Conservation (phyloP, 2,113 vertebrate species). For the Natator depressus region DNA sequence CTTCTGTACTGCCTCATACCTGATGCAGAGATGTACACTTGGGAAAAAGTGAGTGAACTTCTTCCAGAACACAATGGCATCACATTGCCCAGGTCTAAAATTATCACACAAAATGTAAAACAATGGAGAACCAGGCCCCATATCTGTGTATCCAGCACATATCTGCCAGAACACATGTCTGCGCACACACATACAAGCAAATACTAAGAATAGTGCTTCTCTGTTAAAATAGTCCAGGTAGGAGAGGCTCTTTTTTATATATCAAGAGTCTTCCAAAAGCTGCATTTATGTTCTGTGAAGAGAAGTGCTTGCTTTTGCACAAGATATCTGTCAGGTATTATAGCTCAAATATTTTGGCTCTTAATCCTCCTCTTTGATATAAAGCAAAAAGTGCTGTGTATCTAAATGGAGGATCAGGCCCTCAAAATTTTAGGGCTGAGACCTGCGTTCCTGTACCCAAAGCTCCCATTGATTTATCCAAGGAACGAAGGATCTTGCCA, state of each 20-base stretch:
- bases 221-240: background rate
- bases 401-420: background rate
- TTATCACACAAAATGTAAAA: background rate
- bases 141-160: background rate
- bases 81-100: background rate
- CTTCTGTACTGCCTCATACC: background rate
- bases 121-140: background rate
- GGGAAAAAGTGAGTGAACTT: background rate
- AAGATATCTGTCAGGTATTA: background rate
- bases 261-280: background rate
- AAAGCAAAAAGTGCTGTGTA: background rate
- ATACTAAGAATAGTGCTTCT: background rate
- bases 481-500: background rate
- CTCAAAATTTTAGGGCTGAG: background rate
- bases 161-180: background rate
- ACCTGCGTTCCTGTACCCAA: background rate
- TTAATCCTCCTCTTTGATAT: background rate
- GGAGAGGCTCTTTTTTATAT: background rate
- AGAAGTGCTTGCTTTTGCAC: background rate
- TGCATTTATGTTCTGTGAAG: background rate
- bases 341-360: background rate
- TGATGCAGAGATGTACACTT: background rate
- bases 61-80: background rate
- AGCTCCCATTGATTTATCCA: background rate
- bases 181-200: background rate